Evolutionary conservation across 2,888 invertebrate species (phyloP), one percentile per base, ranked within the genome.

Genomic region (Bruchidius siliquastri): DNA sequence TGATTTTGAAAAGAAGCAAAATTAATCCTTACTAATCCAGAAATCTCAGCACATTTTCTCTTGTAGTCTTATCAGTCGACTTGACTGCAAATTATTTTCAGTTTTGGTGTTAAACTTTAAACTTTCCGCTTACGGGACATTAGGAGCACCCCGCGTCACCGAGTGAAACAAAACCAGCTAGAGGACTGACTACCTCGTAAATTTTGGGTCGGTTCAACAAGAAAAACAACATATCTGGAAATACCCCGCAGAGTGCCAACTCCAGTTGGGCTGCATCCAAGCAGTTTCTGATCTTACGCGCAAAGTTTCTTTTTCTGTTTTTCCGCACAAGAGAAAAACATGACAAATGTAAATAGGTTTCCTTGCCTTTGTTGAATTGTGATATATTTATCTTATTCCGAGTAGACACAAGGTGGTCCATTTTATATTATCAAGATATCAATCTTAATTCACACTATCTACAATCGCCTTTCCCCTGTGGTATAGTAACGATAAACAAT

Each of bases 331-430:
- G 70, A 68, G n/a, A 18, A 69, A 68, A 20, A 73, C 71, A 71
- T 70, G 68, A 69, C 70, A 26, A 67, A 73, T 70, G 71, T 71
- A 73, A 71, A 73, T 69, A 73, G 20, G 20, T n/a, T 71, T 66
- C 69, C n/a, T 69, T 68, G 71, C 72, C 73, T 72, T 69, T 68
- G 69, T 18, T 49, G 49, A 49, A 49, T 8, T 13, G 49, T 49
- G 49, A 49, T 49, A 8, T 49, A 49, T 49, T 49, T 49, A 1
- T 49, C 18, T 49, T 13, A 49, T 49, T 26, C 49, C 1, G 13
- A 4, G 18, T 49, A 13, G 3, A 18, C 1, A 49, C 49, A 49
- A 13, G 18, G 49, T 49, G 49, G 13, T 49, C 49, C 49, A 13
- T 49, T 49, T 8, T 8, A 8, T 26, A 8, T 8, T 26, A n/a